Base-by-base conservation (phyloP, 2,113 vertebrate species). In the Phylloscopus whistleri region DNA sequence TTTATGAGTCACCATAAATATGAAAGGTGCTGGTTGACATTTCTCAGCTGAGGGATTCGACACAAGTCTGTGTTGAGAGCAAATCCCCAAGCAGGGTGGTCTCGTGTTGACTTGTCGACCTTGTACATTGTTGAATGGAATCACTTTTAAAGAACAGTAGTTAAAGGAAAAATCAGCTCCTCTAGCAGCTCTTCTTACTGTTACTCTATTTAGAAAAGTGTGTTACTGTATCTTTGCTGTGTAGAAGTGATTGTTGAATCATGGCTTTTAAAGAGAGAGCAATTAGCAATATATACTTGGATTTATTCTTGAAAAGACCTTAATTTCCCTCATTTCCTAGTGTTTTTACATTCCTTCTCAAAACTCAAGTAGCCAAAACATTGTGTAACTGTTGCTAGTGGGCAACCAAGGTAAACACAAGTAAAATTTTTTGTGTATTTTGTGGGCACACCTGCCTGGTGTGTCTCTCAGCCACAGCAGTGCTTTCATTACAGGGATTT, bases 1-100 rank as follows among this genome's bases (percentile, higher is more conserved):
- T 98, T 98, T 98, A 98, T 98, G 98, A 98, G 97, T 98, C 98
- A 98, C 97, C 97, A 98, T 98, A 98, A 98, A 98, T 98, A 98
- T 96, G 97, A 97, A 98, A 98, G 98, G 98, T 98, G 98, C 97
- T 98, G 97, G 97, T 97, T 98, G 98, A 98, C 97, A 98, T 98
- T 98, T 98, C 97, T 98, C 98, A 98, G 98, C 98, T 97, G 98
- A 98, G 93, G 96, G 96, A 97, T 97, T 97, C 56, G 59, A 96
- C 93, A 95, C 92, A 97, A 97, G 94, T 93, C 90, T 97, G 95
- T 92, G 96, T 95, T 90, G 97, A 96, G 95, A 97, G 86, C 88
- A 97, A 96, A 98, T 92, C 94, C 94, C 97, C 98, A 87, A 97
- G 95, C 97, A 97, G 98, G 98, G 98, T 98, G 98, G 98, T 98